Conservation (phyloP, 2,113 vertebrate genomes). For the Paradoxurus hermaphroditus region DNA sequence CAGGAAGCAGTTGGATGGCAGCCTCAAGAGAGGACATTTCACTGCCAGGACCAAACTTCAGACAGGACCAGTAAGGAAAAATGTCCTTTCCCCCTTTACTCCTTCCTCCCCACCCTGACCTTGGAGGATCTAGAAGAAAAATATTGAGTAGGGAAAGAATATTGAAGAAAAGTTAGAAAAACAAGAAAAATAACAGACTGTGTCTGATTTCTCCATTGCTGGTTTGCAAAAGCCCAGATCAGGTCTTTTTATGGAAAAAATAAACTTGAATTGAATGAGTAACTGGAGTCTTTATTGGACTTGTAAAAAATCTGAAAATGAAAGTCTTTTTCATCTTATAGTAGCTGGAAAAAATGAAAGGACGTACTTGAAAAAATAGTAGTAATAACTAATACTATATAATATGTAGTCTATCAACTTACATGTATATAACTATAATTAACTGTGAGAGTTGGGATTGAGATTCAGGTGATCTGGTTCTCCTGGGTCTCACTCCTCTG, state of each 20-base stretch:
- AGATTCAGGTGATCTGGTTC: neutral
- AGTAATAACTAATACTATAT: neutral
- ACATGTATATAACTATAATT: neutral
- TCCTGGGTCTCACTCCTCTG: neutral
- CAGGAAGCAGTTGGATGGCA: neutral
- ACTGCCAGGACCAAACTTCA: neutral
- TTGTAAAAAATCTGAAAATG: neutral
- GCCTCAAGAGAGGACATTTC: neutral
- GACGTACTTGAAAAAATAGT: neutral
- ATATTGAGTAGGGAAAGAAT: neutral
- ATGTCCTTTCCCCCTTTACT: neutral
- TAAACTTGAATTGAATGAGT: neutral
- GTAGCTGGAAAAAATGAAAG: neutral
- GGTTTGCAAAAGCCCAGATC: neutral
- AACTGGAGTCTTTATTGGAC: neutral
- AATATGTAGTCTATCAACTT: neutral
- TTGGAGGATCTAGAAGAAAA: neutral
- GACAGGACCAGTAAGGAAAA: neutral
- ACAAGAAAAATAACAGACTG: neutral
- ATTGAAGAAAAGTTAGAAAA: neutral
- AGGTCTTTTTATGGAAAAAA: neutral
- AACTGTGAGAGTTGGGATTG: neutral
- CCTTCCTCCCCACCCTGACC: neutral
- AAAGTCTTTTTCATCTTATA: neutral
- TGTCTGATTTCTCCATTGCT: neutral